Conservation (phyloP, 2,797 vertebrate species). For the Notamacropus eugenii region DNA sequence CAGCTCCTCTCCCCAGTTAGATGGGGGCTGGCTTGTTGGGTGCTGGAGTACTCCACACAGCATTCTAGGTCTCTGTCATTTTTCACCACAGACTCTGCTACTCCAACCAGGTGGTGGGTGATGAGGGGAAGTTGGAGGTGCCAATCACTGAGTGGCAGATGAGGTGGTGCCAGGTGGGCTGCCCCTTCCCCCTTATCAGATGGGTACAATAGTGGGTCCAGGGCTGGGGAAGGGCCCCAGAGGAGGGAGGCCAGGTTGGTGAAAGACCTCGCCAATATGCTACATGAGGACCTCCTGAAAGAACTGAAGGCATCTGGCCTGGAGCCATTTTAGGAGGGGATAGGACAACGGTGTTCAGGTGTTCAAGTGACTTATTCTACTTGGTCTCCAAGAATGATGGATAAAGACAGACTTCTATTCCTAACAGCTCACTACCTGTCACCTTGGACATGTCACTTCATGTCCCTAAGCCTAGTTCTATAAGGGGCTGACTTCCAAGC, state of each 20-base stretch:
- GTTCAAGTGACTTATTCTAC: neutral
- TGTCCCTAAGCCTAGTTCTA: neutral
- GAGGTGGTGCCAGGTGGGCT: neutral
- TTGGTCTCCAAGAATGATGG: neutral
- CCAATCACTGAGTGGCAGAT: neutral
- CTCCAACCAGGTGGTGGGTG: neutral
- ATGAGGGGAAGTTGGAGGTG: neutral
- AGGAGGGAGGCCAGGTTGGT: neutral
- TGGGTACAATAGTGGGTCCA: neutral
- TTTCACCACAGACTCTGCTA: neutral
- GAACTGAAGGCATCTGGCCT: neutral
- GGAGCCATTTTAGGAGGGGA: neutral
- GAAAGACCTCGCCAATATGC: neutral
- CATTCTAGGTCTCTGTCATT: neutral
- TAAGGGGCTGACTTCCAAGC: neutral
- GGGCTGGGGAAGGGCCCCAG: neutral
- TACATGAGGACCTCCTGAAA: neutral
- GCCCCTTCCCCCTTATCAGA: neutral
- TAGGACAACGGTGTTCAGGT: neutral
- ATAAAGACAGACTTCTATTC: neutral
- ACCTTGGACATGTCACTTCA: neutral
- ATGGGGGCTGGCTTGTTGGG: neutral
- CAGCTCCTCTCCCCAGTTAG: neutral
- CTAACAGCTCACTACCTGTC: neutral
- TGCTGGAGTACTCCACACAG: neutral